Percentiles rank a stretch among this genome's conserved stretches.
These are phyloP conservation scores for Cinclus mexicanus DNA, from an alignment of 2,113 vertebrate species.

Conservation along the genomic window DNA sequence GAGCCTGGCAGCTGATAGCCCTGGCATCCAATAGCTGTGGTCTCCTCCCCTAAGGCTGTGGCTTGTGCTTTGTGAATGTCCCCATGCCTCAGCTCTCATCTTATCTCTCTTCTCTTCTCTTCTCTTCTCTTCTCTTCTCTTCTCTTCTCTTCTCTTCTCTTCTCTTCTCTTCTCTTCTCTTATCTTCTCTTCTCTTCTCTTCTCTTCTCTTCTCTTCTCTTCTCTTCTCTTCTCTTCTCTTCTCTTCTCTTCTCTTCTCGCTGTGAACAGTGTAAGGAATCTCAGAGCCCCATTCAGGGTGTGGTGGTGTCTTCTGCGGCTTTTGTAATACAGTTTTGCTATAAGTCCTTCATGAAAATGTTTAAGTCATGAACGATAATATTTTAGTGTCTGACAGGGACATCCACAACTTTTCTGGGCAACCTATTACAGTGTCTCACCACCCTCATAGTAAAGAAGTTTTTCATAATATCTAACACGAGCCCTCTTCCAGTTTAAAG, in stretches of 20 bases:
- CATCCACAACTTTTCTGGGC: not conserved
- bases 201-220: no score
- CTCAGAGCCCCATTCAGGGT: not conserved
- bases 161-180: no score
- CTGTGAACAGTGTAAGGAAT: not conserved
- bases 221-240: no score
- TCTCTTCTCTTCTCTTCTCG: no score
- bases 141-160: no score
- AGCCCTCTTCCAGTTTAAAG: not conserved
- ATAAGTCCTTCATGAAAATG: not conserved
- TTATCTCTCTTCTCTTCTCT: no score
- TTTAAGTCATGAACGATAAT: not conserved
- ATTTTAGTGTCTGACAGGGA: not conserved
- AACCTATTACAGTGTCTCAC: not conserved
- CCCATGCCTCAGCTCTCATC: not conserved
- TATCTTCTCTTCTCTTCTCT: no score
- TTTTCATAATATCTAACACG: not conserved
- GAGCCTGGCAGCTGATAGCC: not conserved
- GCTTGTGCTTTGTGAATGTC: not conserved
- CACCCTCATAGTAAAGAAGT: not conserved
- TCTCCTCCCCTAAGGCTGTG: fast-evolving
- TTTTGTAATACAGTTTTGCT: not conserved
- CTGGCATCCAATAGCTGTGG: not conserved
- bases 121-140: no score
- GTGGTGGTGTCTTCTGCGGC: no score